phyloP scores from a whole-genome alignment of 2,113 vertebrate species.

The Heptranchias perlo region DNA sequence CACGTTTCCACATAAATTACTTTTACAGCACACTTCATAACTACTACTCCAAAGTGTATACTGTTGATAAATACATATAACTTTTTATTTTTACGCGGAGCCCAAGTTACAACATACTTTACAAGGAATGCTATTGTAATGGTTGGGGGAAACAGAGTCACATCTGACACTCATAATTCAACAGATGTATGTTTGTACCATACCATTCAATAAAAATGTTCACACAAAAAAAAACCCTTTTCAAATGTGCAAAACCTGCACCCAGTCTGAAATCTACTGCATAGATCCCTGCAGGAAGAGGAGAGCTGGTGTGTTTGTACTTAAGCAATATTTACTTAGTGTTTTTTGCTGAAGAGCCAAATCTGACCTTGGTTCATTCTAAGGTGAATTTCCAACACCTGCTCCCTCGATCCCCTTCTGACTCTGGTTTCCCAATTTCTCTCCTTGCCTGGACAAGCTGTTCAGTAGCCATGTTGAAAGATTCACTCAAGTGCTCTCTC shows the following conservation, averaged over 20 bases:
- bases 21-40: not conserved
- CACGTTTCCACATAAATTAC: not conserved
- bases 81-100: not conserved
- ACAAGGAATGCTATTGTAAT: not conserved
- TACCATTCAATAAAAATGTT: not conserved
- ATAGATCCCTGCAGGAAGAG: not conserved
- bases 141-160: not conserved
- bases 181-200: not conserved
- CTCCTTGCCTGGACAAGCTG: not conserved
- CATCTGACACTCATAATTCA: not conserved
- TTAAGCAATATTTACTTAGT: not conserved
- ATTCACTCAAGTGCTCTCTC: not conserved
- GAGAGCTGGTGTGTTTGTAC: not conserved
- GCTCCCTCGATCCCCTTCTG: not conserved
- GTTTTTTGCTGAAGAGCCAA: not conserved
- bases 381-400: not conserved
- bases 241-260: not conserved
- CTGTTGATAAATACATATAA: not conserved
- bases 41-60: not conserved
- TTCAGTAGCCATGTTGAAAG: not conserved
- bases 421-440: not conserved
- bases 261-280: not conserved
- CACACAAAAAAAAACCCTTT: not conserved
- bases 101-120: not conserved
- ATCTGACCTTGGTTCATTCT: not conserved